phyloP scores from a whole-genome alignment of 1,140 invertebrate genomes.

The Cotesia typhae region DNA sequence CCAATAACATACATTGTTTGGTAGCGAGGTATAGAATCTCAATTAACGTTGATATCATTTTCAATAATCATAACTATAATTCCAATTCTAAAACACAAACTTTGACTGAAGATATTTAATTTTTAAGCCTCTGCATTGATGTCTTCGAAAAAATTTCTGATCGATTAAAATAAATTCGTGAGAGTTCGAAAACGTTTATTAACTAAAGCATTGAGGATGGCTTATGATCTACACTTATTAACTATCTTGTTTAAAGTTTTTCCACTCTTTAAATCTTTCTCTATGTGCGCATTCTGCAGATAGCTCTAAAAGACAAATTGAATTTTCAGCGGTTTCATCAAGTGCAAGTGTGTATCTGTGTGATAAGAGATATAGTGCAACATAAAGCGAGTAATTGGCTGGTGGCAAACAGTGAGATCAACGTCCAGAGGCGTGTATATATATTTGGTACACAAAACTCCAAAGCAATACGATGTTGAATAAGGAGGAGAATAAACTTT shows the following conservation, averaged over 20 bases:
- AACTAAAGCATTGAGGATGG: too few species aligned
- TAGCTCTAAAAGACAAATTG: slow-evolving; percentile 42
- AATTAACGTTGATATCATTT: too few species aligned
- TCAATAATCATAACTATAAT: too few species aligned
- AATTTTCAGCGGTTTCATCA: slow-evolving; percentile 41
- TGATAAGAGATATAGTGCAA: slow-evolving; percentile 36
- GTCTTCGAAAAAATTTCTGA: too few species aligned
- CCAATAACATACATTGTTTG: too few species aligned
- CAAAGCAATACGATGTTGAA: neutral
- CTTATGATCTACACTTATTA: slow-evolving; percentile 23
- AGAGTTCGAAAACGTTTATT: neutral
- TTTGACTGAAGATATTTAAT: too few species aligned
- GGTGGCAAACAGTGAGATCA: slow-evolving; percentile 36
- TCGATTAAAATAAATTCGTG: too few species aligned
- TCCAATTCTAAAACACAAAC: too few species aligned
- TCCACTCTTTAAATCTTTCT: neutral
- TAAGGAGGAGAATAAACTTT: slow-evolving; percentile 5
- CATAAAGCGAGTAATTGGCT: slow-evolving; percentile 42
- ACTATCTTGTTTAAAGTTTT: slow-evolving; percentile 8
- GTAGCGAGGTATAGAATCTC: too few species aligned
- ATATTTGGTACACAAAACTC: slow-evolving; percentile 8
- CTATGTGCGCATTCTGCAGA: slow-evolving; percentile 13
- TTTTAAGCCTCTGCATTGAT: too few species aligned
- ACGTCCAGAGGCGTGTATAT: slow-evolving; percentile 28
- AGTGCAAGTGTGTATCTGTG: neutral